Base-by-base conservation (phyloP, 1,140 invertebrate species). In the Argopecten irradians region DNA sequence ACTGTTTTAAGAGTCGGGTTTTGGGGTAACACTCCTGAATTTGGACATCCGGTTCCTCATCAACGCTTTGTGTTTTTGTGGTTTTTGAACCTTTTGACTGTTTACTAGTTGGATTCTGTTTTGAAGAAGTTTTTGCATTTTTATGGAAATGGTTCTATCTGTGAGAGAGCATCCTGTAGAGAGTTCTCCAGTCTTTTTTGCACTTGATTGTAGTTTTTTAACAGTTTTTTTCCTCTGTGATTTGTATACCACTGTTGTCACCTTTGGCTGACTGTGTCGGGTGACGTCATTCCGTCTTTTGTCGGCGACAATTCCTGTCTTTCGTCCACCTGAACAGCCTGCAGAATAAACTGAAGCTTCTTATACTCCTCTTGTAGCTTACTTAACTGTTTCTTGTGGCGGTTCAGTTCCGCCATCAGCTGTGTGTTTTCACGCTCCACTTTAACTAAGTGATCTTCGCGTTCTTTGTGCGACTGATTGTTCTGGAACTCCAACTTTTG, bases 101-200 rank as follows among this genome's bases (percentile, higher is more conserved):
- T n/a, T 71, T 71, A 71, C 55, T 71, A 28, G 55, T 71, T n/a
- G n/a, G 22, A 71, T n/a, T 71, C 28, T 1, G n/a, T 71, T 71
- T 71, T 71, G 55, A 71, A 28, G 55, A 71, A 71, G 89, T 36
- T 83, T 89, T 55, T 41, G 88, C 86, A 43, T 86, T 87, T 90
- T 91, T 93, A 32, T 91, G 89, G 87, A 92, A 92, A 33, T 87
- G 90, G 34, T n/a, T 93, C 92, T 91, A 93, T 93, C 83, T 93
- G 93, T 71, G 88, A 87, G 19, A 94, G 89, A 33, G 93, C 93
- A 87, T 93, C 93, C 87, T 93, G 92, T 33, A 94, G 84, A 36
- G 93, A 94, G 43, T 89, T 91, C 87, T 94, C 93, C 16, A 94
- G 91, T 88, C 93, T 93, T 88, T n/a, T 91, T 92, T 32, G 93